phyloP scores from a whole-genome alignment of 2,797 vertebrate species.

The Apogon talboti region DNA sequence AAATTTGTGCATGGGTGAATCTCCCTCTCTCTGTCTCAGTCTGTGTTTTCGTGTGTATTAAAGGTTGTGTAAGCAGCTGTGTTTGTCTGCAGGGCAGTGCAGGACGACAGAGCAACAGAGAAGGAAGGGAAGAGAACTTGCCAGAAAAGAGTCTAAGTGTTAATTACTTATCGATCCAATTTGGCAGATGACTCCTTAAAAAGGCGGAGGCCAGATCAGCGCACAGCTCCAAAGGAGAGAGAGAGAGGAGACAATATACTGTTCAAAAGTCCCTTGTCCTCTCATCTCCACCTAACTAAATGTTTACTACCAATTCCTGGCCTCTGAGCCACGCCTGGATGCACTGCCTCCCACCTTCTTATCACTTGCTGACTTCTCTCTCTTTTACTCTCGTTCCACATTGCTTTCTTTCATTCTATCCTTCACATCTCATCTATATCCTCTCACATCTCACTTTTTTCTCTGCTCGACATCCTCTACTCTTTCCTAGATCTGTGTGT shows the following conservation, averaged over 20 bases:
- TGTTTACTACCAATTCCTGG: constrained; percentile 70
- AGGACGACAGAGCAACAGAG: constrained; percentile 30
- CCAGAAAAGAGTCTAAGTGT: constrained; percentile 77
- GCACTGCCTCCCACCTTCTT: constrained; percentile 39
- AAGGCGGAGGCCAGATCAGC: constrained; percentile 63
- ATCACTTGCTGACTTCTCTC: constrained; percentile 50
- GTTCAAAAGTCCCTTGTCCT: constrained; percentile 62
- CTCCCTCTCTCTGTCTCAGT: constrained; percentile 11
- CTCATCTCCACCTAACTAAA: constrained; percentile 70
- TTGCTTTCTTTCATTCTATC: constrained; percentile 53
- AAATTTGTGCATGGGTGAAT: constrained; percentile 50
- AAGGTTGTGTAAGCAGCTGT: constrained; percentile 30
- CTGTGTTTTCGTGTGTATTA: constrained; percentile 36
- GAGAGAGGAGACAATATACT: constrained; percentile 68
- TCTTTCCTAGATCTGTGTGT: constrained; percentile 16
- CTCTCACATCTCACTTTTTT: constrained; percentile 39
- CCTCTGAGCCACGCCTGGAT: constrained; percentile 50
- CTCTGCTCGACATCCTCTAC: background rate
- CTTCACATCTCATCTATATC: constrained; percentile 54
- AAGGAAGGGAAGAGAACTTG: constrained; percentile 60
- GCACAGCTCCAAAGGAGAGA: constrained; percentile 60
- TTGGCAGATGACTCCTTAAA: constrained; percentile 83
- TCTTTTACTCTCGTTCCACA: constrained; percentile 56
- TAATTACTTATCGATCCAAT: constrained; percentile 88
- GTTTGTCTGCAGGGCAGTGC: constrained; percentile 25